Evolutionary conservation across 1,140 invertebrate species (phyloP), one percentile per base, ranked within the genome.

Genomic region (Streblospio benedicti): DNA sequence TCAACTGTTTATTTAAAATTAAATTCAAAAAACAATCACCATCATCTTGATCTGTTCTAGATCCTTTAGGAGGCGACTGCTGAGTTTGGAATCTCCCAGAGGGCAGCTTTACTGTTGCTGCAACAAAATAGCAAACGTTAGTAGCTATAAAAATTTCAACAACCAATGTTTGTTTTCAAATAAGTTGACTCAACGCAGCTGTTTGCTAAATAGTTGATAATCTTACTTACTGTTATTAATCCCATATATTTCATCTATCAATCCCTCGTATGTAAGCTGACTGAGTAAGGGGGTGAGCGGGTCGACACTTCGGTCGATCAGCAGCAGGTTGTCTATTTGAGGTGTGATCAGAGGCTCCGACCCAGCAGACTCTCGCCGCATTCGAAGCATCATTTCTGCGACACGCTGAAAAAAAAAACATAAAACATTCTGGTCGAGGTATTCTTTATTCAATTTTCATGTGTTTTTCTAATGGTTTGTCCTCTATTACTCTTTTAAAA

Each of bases 201-300:
- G n/a, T n/a, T n/a, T n/a, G n/a, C n/a, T n/a, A n/a, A n/a, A n/a
- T n/a, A n/a, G n/a, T n/a, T n/a, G n/a, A n/a, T n/a, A n/a, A n/a
- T n/a, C n/a, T n/a, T n/a, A n/a, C n/a, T n/a, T n/a, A 58, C 85
- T 85, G 65, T 84, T 83, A 69, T 67, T 70, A 16, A 77, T 71
- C 41, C 67, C 66, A 79, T 87, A 93, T 64, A 90, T 83, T 80
- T 92, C 89, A 81, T 96, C 96, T 66, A 99, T 92, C 12, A 98
- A 80, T 18, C 94, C 96, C 79, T 98, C 94, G 73, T 98, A 99
- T 0, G 94, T 98, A 18, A 97, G 82, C 70, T 99, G 96, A 0
- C 91, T 96, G 1, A 91, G 85, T 61, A 99, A 78, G 2, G 93
- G 90, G 32, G 91, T 91, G 4, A 98, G 82, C 51, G 96, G 83